Conservation (phyloP, 2,797 vertebrate species). For the Hybognathus amarus region DNA sequence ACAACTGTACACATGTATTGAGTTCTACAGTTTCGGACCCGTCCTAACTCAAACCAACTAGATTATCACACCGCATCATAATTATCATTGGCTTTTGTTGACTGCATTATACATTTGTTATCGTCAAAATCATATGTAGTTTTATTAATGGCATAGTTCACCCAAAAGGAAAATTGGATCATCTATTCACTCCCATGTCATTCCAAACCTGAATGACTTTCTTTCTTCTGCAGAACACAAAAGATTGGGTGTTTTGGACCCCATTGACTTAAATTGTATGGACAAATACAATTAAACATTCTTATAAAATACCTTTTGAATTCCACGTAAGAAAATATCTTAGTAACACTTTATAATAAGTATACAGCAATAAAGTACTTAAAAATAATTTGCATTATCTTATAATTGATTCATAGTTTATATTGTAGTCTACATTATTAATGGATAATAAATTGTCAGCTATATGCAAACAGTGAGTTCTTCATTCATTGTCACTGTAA, state of each 20-base stretch:
- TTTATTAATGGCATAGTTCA: background rate
- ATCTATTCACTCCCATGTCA: background rate
- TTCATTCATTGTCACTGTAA: too few species aligned
- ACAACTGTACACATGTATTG: slow-evolving; percentile 27
- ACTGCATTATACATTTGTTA: background rate
- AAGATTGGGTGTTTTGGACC: background rate
- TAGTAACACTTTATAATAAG: background rate
- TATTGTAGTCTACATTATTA: background rate
- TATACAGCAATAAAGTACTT: background rate
- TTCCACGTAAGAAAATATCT: background rate
- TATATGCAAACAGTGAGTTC: too few species aligned
- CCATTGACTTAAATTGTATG: background rate
- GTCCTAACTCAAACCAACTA: background rate
- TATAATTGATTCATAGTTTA: background rate
- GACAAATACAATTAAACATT: background rate
- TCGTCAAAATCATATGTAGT: background rate
- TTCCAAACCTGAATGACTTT: background rate
- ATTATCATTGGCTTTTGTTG: background rate
- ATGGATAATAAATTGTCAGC: too few species aligned
- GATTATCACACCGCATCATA: background rate
- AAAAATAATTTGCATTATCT: background rate
- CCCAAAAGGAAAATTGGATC: background rate
- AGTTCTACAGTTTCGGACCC: background rate
- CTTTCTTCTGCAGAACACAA: background rate
- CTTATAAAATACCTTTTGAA: background rate